Conservation (phyloP, 1,140 invertebrate species). For the Drosophila carrolli region DNA sequence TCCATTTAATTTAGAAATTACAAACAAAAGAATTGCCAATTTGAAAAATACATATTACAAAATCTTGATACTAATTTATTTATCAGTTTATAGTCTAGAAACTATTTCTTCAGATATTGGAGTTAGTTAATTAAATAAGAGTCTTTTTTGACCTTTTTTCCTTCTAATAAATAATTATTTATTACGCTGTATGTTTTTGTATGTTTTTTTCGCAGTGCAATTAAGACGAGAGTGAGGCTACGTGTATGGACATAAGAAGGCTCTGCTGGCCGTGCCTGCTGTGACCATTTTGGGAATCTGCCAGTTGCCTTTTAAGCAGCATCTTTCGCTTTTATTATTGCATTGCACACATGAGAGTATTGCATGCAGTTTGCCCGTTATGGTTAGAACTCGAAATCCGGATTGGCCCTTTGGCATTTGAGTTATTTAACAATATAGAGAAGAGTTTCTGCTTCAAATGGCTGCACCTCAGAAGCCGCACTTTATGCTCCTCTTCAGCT, state of each 20-base stretch:
- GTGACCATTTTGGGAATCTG: slow-evolving; percentile 72
- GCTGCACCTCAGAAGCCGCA: slow-evolving; percentile 14
- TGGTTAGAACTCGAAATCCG: slow-evolving; percentile 58
- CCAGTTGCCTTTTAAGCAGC: slow-evolving; percentile 70
- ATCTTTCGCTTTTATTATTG: slow-evolving; percentile 71
- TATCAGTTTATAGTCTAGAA: no score
- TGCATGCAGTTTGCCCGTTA: slow-evolving; percentile 53
- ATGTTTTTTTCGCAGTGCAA: neutral
- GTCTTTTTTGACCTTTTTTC: no score
- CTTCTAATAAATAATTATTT: no score
- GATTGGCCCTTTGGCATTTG: slow-evolving; percentile 44
- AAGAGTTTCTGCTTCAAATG: slow-evolving; percentile 1
- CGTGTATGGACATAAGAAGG: slow-evolving; percentile 27
- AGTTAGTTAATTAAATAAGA: no score
- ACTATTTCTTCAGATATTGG: no score
- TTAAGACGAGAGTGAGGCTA: slow-evolving; percentile 6
- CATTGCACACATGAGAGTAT: slow-evolving; percentile 15
- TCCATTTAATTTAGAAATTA: no score
- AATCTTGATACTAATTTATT: no score
- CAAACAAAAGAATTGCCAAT: no score
- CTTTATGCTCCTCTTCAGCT: slow-evolving; percentile 26
- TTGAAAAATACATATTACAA: no score
- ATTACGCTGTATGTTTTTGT: no score
- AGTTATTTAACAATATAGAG: slow-evolving; percentile 26
- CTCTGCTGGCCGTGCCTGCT: slow-evolving; percentile 28